phyloP scores from a whole-genome alignment of 2,113 vertebrate species.

The Suricata suricatta region DNA sequence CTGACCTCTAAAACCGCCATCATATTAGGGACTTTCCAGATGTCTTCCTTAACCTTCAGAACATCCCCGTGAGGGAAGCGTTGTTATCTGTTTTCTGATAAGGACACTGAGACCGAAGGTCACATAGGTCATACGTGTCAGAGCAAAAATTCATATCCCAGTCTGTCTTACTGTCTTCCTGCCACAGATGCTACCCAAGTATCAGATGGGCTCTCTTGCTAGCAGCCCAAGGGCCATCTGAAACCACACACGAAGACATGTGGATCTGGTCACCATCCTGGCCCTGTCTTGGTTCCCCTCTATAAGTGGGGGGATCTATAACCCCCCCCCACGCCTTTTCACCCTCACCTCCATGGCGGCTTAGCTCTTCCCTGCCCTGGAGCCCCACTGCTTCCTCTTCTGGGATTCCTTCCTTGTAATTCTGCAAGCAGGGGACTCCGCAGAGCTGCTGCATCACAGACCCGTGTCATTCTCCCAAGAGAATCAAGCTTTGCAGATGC shows the following conservation, averaged over 20 bases:
- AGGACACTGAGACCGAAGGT: conserved; percentile 9
- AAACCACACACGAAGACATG: neutral
- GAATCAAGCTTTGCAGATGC: neutral
- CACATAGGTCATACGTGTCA: neutral
- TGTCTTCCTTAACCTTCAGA: neutral
- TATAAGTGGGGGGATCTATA: rapidly evolving
- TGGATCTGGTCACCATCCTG: neutral
- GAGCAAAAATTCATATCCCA: neutral
- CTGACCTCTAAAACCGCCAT: neutral
- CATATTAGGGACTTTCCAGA: neutral
- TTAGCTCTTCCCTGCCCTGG: neutral
- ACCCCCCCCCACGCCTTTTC: neutral
- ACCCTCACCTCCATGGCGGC: neutral
- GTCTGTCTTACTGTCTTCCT: neutral
- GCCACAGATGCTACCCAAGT: rapidly evolving
- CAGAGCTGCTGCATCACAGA: neutral
- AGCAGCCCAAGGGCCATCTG: neutral
- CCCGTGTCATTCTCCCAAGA: neutral
- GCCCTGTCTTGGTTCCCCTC: neutral
- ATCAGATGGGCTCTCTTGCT: neutral
- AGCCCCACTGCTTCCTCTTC: neutral
- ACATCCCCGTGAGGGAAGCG: neutral
- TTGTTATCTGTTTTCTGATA: neutral
- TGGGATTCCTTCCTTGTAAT: neutral
- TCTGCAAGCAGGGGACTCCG: neutral